Evolutionary conservation across 1,140 invertebrate species (phyloP).

Genomic region (Psilanteris sp.): DNA sequence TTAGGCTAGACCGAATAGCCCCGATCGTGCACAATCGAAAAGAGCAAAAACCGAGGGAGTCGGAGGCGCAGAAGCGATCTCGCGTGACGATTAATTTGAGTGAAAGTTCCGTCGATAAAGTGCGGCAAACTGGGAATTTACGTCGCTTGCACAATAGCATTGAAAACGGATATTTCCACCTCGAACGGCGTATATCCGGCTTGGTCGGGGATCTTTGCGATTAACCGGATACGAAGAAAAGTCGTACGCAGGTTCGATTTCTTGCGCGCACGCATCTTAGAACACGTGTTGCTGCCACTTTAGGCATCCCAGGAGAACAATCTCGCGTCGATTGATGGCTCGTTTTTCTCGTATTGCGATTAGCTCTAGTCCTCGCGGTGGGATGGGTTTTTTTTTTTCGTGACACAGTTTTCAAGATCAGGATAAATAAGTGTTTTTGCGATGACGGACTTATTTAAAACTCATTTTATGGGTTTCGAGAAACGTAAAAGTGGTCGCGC

Average conservation of each 20-base stretch:
- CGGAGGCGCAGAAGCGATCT: too few species aligned
- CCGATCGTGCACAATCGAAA: too few species aligned
- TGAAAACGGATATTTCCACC: constrained; percentile 58
- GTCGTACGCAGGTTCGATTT: constrained; percentile 61
- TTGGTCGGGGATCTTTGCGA: constrained; percentile 38
- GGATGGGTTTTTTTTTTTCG: constrained; percentile 21
- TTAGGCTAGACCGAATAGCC: too few species aligned
- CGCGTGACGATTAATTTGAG: constrained; percentile 59
- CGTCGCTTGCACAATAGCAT: constrained; percentile 37
- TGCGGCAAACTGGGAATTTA: constrained; percentile 34
- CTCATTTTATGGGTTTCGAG: too few species aligned
- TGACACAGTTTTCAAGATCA: constrained; percentile 33
- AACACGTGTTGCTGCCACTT: constrained; percentile 64
- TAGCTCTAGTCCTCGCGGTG: not conserved
- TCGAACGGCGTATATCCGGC: constrained; percentile 38
- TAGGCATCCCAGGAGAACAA: constrained; percentile 29
- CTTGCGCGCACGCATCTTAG: constrained; percentile 54
- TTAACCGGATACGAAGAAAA: constrained; percentile 67
- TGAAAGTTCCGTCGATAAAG: constrained; percentile 56
- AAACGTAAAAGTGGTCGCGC: too few species aligned
- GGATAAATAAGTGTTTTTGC: constrained; percentile 5
- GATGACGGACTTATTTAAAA: too few species aligned
- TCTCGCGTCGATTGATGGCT: constrained; percentile 34
- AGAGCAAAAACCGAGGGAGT: too few species aligned
- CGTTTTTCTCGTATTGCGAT: constrained; percentile 24